Conservation (phyloP, 2,113 vertebrate genomes). For the Gavialis gangeticus region DNA sequence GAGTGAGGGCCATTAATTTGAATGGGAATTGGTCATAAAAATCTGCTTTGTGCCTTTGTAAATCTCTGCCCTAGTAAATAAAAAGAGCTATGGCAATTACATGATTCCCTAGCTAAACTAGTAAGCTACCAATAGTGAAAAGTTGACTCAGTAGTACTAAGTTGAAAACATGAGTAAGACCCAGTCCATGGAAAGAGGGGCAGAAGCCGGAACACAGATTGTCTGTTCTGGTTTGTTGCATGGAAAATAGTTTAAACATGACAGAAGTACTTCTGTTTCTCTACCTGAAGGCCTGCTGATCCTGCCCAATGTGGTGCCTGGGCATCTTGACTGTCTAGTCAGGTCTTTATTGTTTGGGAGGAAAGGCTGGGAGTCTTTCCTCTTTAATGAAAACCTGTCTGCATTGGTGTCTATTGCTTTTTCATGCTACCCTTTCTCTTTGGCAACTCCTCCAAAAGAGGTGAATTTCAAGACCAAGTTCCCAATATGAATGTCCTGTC, state of each 20-base stretch:
- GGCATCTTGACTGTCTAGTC: not conserved
- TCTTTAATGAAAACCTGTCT: not conserved
- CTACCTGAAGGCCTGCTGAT: not conserved
- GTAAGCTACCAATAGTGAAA: too few species aligned
- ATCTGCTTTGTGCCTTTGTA: not conserved
- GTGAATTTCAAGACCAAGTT: not conserved
- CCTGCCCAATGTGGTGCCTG: not conserved
- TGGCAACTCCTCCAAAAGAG: not conserved
- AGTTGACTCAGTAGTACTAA: too few species aligned
- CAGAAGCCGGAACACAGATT: not conserved
- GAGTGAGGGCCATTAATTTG: not conserved
- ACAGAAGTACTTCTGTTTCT: not conserved
- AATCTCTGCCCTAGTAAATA: not conserved
- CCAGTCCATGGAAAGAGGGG: not conserved
- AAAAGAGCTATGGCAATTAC: not conserved
- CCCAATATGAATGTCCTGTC: not conserved
- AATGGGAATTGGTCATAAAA: not conserved
- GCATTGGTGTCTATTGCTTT: not conserved
- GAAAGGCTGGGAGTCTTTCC: not conserved
- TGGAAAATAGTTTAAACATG: not conserved
- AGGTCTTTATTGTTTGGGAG: not conserved
- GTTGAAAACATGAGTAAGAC: not conserved
- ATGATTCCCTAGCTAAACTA: not conserved
- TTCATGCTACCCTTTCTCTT: not conserved
- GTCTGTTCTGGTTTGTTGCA: not conserved